These are phyloP conservation scores for Semibalanus balanoides DNA, from an alignment of 1,140 invertebrate species.

Conservation along the genomic window DNA sequence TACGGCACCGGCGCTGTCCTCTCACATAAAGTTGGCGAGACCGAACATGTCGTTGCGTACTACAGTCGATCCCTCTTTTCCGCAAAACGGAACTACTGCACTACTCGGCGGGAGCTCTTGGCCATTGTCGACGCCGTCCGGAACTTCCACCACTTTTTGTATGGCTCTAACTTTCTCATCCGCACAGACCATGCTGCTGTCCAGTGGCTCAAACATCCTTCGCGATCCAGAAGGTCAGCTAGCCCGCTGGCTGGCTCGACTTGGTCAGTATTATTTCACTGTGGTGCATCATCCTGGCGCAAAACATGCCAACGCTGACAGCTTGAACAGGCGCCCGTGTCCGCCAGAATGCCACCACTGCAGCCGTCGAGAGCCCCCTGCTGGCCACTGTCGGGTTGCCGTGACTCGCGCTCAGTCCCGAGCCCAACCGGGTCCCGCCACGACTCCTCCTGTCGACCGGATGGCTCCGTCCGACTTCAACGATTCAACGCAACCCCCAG, in stretches of 20 bases:
- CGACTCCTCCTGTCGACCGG: no score
- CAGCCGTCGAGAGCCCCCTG: no score
- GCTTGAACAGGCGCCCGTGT: neutral
- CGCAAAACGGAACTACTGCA: neutral
- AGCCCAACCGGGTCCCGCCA: no score
- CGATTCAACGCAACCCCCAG: no score
- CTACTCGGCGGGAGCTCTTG: neutral
- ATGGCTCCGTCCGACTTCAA: no score
- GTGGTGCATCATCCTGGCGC: neutral
- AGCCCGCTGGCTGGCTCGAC: neutral
- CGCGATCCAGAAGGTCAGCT: neutral
- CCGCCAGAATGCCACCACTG: neutral
- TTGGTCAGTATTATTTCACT: neutral
- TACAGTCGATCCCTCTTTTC: neutral
- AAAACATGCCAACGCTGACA: neutral
- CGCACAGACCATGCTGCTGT: neutral
- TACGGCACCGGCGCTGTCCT: neutral
- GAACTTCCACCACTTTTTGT: neutral
- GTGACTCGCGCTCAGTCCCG: no score
- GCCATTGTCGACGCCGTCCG: neutral
- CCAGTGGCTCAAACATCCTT: neutral
- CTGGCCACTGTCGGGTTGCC: no score
- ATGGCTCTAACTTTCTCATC: neutral
- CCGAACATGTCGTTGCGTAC: neutral
- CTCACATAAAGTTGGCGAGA: neutral